Base-by-base conservation (phyloP, 2,113 vertebrate species). In the Aspidoscelis tigris region DNA sequence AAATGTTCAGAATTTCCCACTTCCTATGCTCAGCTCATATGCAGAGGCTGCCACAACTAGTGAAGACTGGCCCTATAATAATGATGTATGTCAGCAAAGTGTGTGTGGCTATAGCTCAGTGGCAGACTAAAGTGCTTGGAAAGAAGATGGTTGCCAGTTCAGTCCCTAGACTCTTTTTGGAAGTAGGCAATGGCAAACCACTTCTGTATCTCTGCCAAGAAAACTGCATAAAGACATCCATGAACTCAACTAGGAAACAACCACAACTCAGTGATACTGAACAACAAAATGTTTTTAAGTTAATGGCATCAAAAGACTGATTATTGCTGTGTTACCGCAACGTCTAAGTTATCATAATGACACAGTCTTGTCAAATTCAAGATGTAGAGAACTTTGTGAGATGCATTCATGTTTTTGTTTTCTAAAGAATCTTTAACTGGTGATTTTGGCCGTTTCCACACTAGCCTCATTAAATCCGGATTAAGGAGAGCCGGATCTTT, bases 321-420 rank as follows among this genome's bases (percentile, higher is more conserved):
- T 82, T 89, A 26, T 21, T 74, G 78, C 53, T 79, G 66, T 43
- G 61, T 84, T 86, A 87, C 89, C 81, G 84, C 50, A 88, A 9
- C 78, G 84, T 71, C 71, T 65, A 87, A 86, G 65, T 90, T 88
- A 88, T 43, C 82, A 86, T 78, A 72, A 82, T 81, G 86, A 84
- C 53, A 87, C 22, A 20, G 78, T 86, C 89, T 87, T 82, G 53
- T 91, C 87, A 78, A 82, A 87, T 89, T 82, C 24, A 61, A 79
- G 53, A 53, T 78, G 87, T 81, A 87, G 74, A 61, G 79, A 80
- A 73, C 78, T 41, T 78, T 89, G 84, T 70, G 75, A 79, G 86
- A 87, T 73, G 16, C 86, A 86, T 81, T 87, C 77, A 21, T 33
- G 90, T 80, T 86, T 88, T 16, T 88, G 90, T 85, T 33, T 33